Base-by-base conservation (phyloP, 2,113 vertebrate genomes). In the Mohoua ochrocephala region DNA sequence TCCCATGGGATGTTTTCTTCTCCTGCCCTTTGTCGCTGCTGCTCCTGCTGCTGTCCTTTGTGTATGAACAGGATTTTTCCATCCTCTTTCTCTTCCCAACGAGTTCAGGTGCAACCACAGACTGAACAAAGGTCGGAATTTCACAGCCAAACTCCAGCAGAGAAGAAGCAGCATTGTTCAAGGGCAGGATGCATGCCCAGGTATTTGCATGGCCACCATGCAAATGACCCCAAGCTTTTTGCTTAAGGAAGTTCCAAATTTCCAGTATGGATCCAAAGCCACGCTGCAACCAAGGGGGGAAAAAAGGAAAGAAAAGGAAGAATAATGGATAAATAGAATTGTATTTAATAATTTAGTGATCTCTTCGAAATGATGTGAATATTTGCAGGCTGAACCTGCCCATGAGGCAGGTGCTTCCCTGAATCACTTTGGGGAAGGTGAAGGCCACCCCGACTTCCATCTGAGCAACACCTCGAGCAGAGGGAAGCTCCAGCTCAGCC, bases 131-230 rank as follows among this genome's bases (percentile, higher is more conserved):
- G 79, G 87, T 28, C 59, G 28, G 63, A 83, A 95, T 93, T 94
- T 96, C 94, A 59, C 90, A 57, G 26, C 27, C 93, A 64, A 61
- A 84, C 49, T 82, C 41, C 53, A 23, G 2, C 45, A 47, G 44
- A 87, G 57, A 60, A 89, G 73, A 41, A 74, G 80, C n/a, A 83
- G 78, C 67, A 65, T 77, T 84, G 82, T 90, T 86, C 64, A 50
- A 67, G 50, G 94, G 78, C 82, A 90, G 94, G 90, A 90, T 90
- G 93, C 94, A 74, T 93, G 70, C 4, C 2, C 45, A 35, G 39
- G 24, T 24, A 76, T 96, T 97, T 96, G 75, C 82, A 70, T 94
- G 70, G 74, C 30, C 67, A 28, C 31, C 50, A 82, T 95, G 94
- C 82, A 96, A 94, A 96, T 56, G 50, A 42, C 26, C 57, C 44